Base-by-base conservation (phyloP, 2,797 vertebrate genomes). In the Harpagifer antarcticus region DNA sequence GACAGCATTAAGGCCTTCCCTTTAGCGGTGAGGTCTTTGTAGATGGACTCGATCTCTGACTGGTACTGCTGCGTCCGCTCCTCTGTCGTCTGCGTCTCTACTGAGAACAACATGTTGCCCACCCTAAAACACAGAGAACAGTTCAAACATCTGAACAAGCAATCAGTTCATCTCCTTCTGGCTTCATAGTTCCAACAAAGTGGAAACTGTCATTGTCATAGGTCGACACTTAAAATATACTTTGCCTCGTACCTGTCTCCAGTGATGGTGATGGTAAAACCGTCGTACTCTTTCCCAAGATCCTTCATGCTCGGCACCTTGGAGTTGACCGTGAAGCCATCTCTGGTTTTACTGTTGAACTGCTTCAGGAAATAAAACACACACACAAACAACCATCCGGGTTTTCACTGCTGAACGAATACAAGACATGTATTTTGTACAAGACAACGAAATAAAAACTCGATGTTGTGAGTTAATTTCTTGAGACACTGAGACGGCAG, bases 321-420 rank as follows among this genome's bases (percentile, higher is more conserved):
- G 33, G 98, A 99, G 92, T 98, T 99, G 79, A 99, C 98, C 0
- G 97, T 99, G 93, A 99, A 99, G 15, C 98, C 98, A 76, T 99
- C 98, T 94, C 97, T 97, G 54, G 97, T 99, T 97, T 99, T 99
- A 95, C 97, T 99, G 92, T 98, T 99, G 92, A 99, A 98, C 97
- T 99, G 97, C 96, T 99, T 98, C 94, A 96, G 23, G 33, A 87
- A 86, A 91, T 20, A 89, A 88, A 33, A 58, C 6, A 57, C 10
- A 87, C 48, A 73, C 48, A 87, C 31, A 76, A 44, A 64, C 47
- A 42, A 31, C 27, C 59, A 55, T 67, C 9, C 64, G 67, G 67
- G 62, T 66, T 85, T 86, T 76, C 56, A 76, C 65, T 66, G 75
- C 72, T 67, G 45, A 58, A 69, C 33, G 3, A 11, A 9, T 9